These are phyloP conservation scores for Platysternon megacephalum DNA, from an alignment of 2,113 vertebrate species.

Conservation along the genomic window DNA sequence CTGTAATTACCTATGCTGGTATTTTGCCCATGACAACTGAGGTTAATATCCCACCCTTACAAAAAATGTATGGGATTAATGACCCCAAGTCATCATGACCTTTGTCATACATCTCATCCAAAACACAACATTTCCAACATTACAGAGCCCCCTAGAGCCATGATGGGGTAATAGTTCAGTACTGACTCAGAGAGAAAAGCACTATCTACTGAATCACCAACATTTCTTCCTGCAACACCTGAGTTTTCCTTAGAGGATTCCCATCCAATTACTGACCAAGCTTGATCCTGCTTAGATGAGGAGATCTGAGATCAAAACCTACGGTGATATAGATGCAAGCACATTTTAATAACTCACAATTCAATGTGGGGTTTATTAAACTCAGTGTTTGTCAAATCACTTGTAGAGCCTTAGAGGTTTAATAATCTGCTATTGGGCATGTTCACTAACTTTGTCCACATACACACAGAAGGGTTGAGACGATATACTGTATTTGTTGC, in stretches of 20 bases:
- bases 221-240: neutral
- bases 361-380: neutral
- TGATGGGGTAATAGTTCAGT: constrained; percentile 32
- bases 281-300: neutral
- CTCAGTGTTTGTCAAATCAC: neutral
- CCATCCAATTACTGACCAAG: neutral
- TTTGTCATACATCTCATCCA: neutral
- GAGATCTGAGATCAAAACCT: neutral
- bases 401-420: neutral
- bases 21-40: constrained; percentile 29
- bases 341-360: neutral
- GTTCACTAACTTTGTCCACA: accelerated
- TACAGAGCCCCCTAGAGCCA: constrained; percentile 74
- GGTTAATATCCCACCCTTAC: neutral
- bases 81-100: constrained; percentile 48
- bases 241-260: accelerated
- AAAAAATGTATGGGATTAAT: neutral
- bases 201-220: constrained; percentile 55
- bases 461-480: neutral
- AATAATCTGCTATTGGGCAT: neutral
- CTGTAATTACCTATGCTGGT: constrained; percentile 28
- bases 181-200: constrained; percentile 31
- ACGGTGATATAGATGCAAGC: neutral
- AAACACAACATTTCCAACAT: constrained; percentile 60
- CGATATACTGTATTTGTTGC: neutral